Conservation (phyloP, 30 jellyfish, hydroid and myxozoan species). For the Pelagia noctiluca region DNA sequence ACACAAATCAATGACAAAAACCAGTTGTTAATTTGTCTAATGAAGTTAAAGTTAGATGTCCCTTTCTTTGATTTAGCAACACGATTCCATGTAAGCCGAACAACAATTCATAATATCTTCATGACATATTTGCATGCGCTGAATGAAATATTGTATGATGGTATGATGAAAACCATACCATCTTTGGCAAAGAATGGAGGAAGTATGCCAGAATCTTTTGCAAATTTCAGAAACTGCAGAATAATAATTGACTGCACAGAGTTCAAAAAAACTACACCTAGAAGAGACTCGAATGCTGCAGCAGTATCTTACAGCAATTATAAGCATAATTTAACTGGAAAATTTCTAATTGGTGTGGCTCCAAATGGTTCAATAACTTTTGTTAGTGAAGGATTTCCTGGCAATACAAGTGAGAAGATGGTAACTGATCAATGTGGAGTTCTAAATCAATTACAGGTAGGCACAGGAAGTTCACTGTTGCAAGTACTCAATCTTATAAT, state of each 20-base stretch:
- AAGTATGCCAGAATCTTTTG: conserved; percentile 21
- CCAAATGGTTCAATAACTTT: background rate
- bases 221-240: background rate
- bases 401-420: no score
- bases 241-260: conserved; percentile 17
- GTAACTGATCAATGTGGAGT: no score
- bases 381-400: background rate
- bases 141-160: background rate
- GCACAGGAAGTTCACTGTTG: no score
- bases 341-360: conserved; percentile 6
- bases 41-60: background rate
- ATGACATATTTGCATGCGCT: background rate
- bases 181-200: background rate
- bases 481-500: no score
- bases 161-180: background rate
- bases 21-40: background rate
- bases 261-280: conserved; percentile 1
- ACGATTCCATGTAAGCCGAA: background rate
- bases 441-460: no score
- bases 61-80: background rate
- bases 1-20: background rate
- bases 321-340: conserved; percentile 8
- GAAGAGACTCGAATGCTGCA: background rate
- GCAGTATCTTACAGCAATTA: conserved; percentile 5
- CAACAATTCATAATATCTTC: background rate